A percentile compares a stretch with the other conserved stretches of the same genome.
These are phyloP conservation scores for Emesis furor DNA, from an alignment of 2,888 invertebrate species.

Conservation along the genomic window DNA sequence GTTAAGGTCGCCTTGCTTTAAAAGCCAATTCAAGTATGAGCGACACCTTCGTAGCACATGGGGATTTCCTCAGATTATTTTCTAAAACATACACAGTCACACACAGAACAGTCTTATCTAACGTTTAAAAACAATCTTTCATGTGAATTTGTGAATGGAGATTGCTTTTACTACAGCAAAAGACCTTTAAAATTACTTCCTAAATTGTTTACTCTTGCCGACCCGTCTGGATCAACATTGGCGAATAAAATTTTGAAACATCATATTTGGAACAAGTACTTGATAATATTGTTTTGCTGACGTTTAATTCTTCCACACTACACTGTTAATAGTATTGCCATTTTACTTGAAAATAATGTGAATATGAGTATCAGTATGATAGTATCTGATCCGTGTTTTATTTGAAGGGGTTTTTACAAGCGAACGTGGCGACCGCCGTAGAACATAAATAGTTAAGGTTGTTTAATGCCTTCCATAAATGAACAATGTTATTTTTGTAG, in stretches of 20 bases:
- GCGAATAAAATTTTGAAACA: too few relatives aligned
- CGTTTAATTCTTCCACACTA: too few relatives aligned
- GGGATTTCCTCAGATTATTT: not conserved
- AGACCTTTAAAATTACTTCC: not conserved
- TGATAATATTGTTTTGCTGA: too few relatives aligned
- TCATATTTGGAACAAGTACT: too few relatives aligned
- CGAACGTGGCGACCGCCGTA: not conserved
- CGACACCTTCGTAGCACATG: not conserved
- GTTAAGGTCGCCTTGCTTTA: not conserved
- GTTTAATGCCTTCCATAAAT: slow-evolving; percentile 3
- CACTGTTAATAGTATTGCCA: too few relatives aligned
- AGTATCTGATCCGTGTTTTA: not conserved
- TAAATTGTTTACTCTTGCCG: not conserved
- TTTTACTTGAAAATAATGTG: too few relatives aligned
- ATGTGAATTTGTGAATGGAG: too few relatives aligned
- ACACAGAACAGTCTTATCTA: too few relatives aligned
- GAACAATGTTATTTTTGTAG: not conserved
- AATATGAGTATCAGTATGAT: not conserved
- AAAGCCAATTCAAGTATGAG: not conserved
- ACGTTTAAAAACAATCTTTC: too few relatives aligned
- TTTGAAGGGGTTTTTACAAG: not conserved
- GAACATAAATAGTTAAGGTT: not conserved
- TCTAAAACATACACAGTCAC: not conserved
- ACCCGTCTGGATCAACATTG: not conserved
- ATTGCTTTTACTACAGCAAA: not conserved